Percentiles rank a stretch among this genome's conserved stretches.
These are phyloP conservation scores for Augochlora pura DNA, from an alignment of 1,140 invertebrate species.

Conservation along the genomic window DNA sequence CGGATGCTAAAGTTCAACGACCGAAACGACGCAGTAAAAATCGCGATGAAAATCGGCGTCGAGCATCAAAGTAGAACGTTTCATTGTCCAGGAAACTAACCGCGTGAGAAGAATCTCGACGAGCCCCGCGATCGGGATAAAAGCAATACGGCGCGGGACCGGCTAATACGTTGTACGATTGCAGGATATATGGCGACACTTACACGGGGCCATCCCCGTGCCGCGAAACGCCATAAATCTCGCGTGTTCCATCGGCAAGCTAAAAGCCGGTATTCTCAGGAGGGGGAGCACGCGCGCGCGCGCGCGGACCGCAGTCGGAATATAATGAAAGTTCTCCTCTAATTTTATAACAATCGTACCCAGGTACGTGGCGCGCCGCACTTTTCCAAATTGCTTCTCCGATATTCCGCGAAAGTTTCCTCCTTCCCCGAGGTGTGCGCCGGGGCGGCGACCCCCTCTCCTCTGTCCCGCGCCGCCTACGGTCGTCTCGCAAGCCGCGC, in stretches of 20 bases:
- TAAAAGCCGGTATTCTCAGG: background rate
- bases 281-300: background rate
- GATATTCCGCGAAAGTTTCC: conserved; percentile 13
- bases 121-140: no score
- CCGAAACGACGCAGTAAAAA: no score
- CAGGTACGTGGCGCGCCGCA: background rate
- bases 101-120: no score
- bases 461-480: background rate
- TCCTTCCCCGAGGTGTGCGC: background rate
- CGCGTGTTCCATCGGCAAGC: background rate
- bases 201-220: background rate
- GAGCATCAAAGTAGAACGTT: no score
- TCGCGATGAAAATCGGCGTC: no score
- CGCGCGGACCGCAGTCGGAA: background rate
- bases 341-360: background rate
- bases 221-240: background rate
- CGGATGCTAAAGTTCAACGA: no score
- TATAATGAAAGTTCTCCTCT: conserved; percentile 12
- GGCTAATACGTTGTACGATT: background rate
- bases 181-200: background rate
- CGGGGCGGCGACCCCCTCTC: no score
- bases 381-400: conserved; percentile 23
- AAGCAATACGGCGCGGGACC: background rate
- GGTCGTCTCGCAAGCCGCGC: no score
- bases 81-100: no score